phyloP scores from a whole-genome alignment of 2,113 vertebrate species.

The Oreochromis spilurus region DNA sequence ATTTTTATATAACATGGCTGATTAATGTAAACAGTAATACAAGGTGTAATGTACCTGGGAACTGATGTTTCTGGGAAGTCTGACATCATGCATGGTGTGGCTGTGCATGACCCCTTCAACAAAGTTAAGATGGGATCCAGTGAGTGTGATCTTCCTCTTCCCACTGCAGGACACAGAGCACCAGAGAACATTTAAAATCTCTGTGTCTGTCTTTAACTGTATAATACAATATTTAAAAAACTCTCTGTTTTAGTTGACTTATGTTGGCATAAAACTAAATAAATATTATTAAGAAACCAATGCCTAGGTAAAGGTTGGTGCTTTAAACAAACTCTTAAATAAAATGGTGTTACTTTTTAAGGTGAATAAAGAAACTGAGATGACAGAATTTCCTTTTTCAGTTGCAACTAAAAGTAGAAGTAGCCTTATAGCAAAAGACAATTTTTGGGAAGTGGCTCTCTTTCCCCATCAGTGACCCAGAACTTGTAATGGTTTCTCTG shows the following conservation, averaged over 20 bases:
- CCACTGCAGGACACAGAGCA: slow-evolving; percentile 73
- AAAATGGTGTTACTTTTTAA: background rate
- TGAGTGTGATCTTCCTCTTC: slow-evolving; percentile 75
- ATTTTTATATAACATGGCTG: background rate
- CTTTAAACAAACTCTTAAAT: background rate
- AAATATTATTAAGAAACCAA: background rate
- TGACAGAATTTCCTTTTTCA: background rate
- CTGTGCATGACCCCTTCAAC: slow-evolving; percentile 66
- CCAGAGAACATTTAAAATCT: background rate
- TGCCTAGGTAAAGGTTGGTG: background rate
- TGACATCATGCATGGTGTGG: background rate
- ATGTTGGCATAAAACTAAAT: background rate
- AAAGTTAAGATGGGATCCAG: slow-evolving; percentile 78
- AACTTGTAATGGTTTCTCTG: background rate
- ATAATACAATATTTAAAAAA: background rate
- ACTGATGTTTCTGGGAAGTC: background rate
- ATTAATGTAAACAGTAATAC: background rate
- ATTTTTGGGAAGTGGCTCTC: background rate
- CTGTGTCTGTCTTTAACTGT: background rate
- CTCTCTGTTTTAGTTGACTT: background rate
- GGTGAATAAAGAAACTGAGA: background rate
- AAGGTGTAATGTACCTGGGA: slow-evolving; percentile 19
- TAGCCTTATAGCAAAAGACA: background rate
- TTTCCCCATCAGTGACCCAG: background rate
- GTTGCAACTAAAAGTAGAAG: slow-evolving; percentile 8